Base-by-base conservation (phyloP, 2,888 invertebrate species). In the Nemotelus pantherinus region DNA sequence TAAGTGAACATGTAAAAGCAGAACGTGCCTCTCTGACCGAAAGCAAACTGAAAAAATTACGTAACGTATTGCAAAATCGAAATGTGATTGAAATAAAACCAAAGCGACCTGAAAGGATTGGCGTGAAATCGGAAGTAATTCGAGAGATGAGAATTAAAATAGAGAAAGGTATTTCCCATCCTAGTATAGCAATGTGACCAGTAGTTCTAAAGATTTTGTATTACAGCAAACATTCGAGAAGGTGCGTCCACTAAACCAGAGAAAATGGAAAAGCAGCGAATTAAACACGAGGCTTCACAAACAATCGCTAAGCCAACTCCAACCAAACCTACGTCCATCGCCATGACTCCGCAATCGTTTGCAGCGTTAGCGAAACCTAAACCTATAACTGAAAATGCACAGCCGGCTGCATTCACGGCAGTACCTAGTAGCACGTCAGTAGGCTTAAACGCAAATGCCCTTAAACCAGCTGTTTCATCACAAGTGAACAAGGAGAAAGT, bases 51-150 rank as follows among this genome's bases (percentile, higher is more conserved):
- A 80, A 83, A 25, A 82, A 82, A 10, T 83, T 87, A 3, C 83
- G 86, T 0, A 80, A 83, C 25, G 77, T 83, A 39, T 77, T 85
- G 10, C 79, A 79, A 41, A 81, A 83, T 25, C 82, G 84, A 39
- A 84, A 84, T 44, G 76, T 78, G 5, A 82, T 86, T 44, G 80
- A 82, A 0, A 84, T 87, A 2, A 85, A 84, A 77, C 86, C 87
- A 1, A 85, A 86, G 78, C 82, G 87, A 39, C 87, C 87, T 0
- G 83, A 86, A 81, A 84, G 86, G 2, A 81, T 84, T 0, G 86
- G 85, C 0, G 80, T 87, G 0, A 86, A 86, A 63, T 87, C 87
- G 0, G 87, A 87, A 80, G 85, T 87, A 0, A 84, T 87, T 70
- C 78, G 85, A 10, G 87, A 87, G 80, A 85, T 84, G 2, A 86